These are phyloP conservation scores for Cassiopea andromeda DNA, from an alignment of 30 jellyfish, hydroid and myxozoan species.

Conservation along the genomic window DNA sequence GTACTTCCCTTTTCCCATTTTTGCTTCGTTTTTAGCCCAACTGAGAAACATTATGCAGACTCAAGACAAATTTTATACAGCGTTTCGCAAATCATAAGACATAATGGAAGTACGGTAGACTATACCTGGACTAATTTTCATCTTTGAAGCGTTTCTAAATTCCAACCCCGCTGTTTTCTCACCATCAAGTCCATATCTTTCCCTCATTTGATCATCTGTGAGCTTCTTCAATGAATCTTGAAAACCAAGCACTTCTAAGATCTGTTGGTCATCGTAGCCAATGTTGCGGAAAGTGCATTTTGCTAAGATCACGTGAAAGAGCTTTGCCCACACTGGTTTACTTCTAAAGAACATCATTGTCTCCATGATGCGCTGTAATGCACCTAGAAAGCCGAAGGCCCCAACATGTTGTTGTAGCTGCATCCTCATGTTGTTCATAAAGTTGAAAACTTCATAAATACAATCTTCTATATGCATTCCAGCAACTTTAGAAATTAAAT, in stretches of 20 bases:
- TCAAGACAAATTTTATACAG: too few relatives aligned
- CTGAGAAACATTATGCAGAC: too few relatives aligned
- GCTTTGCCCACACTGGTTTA: constrained; percentile 44
- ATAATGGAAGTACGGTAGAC: too few relatives aligned
- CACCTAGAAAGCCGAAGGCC: not conserved
- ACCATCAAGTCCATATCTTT: not conserved
- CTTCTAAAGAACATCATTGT: constrained; percentile 41
- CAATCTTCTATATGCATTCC: constrained; percentile 69
- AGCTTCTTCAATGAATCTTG: constrained; percentile 57
- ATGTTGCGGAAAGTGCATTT: constrained; percentile 70
- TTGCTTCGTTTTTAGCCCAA: too few relatives aligned
- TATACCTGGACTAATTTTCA: not conserved
- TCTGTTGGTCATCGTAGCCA: constrained; percentile 64
- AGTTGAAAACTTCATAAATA: constrained; percentile 25
- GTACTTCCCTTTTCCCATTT: too few relatives aligned
- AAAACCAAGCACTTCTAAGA: constrained; percentile 75
- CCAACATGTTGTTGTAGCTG: constrained; percentile 5
- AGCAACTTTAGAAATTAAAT: constrained; percentile 41
- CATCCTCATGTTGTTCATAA: constrained; percentile 10
- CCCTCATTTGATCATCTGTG: constrained; percentile 49
- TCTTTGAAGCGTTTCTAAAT: not conserved
- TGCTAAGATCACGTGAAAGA: constrained; percentile 78
- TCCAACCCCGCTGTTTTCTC: not conserved
- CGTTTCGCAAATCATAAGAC: not conserved
- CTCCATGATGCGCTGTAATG: constrained; percentile 19